Evolutionary conservation across 2,888 invertebrate genomes (phyloP).

Genomic region (Dioctria rufipes): DNA sequence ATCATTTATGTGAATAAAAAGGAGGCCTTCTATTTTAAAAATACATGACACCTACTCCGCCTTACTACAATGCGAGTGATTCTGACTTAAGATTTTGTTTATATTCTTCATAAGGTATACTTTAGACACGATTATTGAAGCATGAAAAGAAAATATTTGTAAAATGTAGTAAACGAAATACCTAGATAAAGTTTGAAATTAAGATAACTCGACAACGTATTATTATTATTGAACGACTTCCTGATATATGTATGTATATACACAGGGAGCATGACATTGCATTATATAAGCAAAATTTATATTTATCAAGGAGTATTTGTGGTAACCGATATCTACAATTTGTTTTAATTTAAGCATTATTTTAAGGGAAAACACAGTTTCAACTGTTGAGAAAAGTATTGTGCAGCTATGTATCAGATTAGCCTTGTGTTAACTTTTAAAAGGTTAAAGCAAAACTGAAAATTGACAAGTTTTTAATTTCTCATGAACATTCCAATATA

Average conservation of each 20-base stretch:
- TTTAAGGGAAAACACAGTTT: too few relatives aligned
- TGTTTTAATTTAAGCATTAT: too few relatives aligned
- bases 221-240: too few relatives aligned
- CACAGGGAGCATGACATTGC: too few relatives aligned
- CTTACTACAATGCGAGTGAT: background rate
- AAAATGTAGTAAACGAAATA: background rate
- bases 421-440: background rate
- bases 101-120: background rate
- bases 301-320: too few relatives aligned
- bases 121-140: background rate
- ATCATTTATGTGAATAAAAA: constrained; percentile 27
- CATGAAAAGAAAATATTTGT: background rate
- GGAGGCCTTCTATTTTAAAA: constrained; percentile 19
- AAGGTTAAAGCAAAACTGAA: constrained; percentile 1
- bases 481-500: constrained; percentile 39
- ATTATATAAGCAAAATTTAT: too few relatives aligned
- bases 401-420: constrained; percentile 39
- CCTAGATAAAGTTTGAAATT: too few relatives aligned
- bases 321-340: too few relatives aligned
- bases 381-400: background rate
- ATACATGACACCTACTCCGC: constrained; percentile 27
- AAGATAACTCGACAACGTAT: too few relatives aligned
- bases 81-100: background rate
- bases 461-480: constrained; percentile 19
- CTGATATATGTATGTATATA: too few relatives aligned